Base-by-base conservation (phyloP, 2,888 invertebrate genomes). In the Neuroscelio doddi region DNA sequence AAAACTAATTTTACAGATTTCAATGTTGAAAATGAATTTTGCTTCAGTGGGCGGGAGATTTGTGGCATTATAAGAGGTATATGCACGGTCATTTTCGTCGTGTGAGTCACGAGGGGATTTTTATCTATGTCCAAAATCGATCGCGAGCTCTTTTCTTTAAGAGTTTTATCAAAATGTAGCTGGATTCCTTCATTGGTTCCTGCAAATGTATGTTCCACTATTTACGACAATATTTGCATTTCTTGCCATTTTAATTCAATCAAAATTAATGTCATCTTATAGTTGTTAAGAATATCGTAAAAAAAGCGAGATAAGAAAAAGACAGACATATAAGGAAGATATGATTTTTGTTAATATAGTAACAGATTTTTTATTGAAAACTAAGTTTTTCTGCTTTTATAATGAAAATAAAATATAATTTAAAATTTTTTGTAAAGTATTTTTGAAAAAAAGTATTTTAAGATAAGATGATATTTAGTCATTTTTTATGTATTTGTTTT, bases 1-100 rank as follows among this genome's bases (percentile, higher is more conserved):
- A 78, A 66, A 1, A 78, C 71, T 10, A 79, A 71, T 21, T 67
- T 63, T 1, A 76, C 72, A 1, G 78, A 77, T 55, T 78, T 73
- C 1, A 78, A 53, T 5, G 71, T 69, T 4, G 74, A 53, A 50
- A 73, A 70, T 9, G 68, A 70, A 44, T 45, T 50, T 21, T 58
- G 49, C 10, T 52, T 46, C 16, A 67, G 10, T 50, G 61, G 41
- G 32, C 49, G 46, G 5, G 57, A 39, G 16, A 65, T 66, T 17
- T 66, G 61, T 7, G 69, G 57, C 8, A 61, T 39, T 21, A 53
- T 47, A 7, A 68, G 58, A 16, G 67, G 69, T 41, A 64, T 56
- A 7, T 69, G 70, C 14, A 68, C 57, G 15, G 67, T 72, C 47
- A 71, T 71, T 55, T 70, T 73, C 29, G 73, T 71, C 0, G 69